A percentile compares a stretch with the other conserved stretches of the same genome.
Conservation (phyloP, 2,113 vertebrate genomes). For the Mellivora capensis region DNA sequence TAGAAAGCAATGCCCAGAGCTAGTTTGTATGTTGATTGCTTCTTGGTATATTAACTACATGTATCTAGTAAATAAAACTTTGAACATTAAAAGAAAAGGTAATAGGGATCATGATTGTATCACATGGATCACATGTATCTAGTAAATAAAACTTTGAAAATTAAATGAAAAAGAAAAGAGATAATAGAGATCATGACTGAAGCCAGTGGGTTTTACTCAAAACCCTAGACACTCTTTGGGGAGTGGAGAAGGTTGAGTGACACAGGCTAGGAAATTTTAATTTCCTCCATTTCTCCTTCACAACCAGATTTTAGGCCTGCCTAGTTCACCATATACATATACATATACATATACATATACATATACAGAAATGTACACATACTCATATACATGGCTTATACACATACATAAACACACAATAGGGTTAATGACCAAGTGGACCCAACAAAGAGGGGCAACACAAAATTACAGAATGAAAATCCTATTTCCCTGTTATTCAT, state of each 20-base stretch:
- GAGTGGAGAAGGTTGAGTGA: rapidly evolving
- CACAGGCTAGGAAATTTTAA: neutral
- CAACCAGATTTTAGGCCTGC: neutral
- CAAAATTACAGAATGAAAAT: neutral
- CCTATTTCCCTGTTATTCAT: neutral
- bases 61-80: neutral
- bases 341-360: neutral
- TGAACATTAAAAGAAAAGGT: neutral
- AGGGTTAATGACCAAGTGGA: neutral
- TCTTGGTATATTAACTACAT: neutral
- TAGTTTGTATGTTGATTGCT: neutral
- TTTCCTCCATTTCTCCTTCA: neutral
- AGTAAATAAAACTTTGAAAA: neutral
- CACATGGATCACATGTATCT: neutral
- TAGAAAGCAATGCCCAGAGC: neutral
- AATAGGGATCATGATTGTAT: neutral
- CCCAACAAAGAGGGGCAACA: neutral
- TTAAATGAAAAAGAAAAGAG: neutral
- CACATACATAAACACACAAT: neutral
- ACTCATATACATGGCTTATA: neutral
- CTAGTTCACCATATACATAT: neutral
- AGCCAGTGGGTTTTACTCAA: neutral
- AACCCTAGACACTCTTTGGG: neutral
- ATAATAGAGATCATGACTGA: neutral
- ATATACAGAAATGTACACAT: neutral